Evolutionary conservation across 2,113 vertebrate species (phyloP), one percentile per base, ranked within the genome.

Genomic region (Stigmatopora nigra): DNA sequence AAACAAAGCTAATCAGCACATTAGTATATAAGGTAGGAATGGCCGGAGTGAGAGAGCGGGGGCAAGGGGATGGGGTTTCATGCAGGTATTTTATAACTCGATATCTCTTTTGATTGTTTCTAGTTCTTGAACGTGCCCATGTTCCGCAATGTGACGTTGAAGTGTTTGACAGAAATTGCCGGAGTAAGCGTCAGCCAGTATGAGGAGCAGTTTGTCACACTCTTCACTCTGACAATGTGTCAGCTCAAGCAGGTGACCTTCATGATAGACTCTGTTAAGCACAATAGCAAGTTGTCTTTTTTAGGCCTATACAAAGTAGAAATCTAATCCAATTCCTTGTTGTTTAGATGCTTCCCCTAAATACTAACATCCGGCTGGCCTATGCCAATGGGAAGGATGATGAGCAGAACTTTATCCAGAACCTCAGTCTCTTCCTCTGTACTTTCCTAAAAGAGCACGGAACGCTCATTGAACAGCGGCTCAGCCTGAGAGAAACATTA

Each of bases 341-440:
- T 11, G 2, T 22, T 49, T 76, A 99, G 97, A 99, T 99, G 96
- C 92, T 99, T 88, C 97, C 97, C 63, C 88, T 99, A 84, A 99
- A 98, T 87, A 99, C 96, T 62, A 99, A 99, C 81, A 99, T 99
- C 67, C 91, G 95, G 57, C 88, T 99, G 86, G 96, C 97, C 0
- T 99, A 98, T 38, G 92, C 97, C 5, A 98, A 98, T 66, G 97
- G 97, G 49, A 99, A 99, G 77, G 97, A 99, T 65, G 96, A 99
- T 65, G 96, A 99, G 67, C 96, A 99, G 89, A 99, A 99, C 87
- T 99, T 99, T 78, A 99, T 99, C 82, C 97, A 99, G 89, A 99
- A 99, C 82, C 94, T 99, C 77, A 99, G 97, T 79, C 90, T 98
- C 75, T 99, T 99, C 91, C 95, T 99, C 66, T 99, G 97, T 82